Percentiles rank a stretch among this genome's conserved stretches.
Conservation (phyloP, 1,140 invertebrate species). For the Bombus haemorrhoidalis region DNA sequence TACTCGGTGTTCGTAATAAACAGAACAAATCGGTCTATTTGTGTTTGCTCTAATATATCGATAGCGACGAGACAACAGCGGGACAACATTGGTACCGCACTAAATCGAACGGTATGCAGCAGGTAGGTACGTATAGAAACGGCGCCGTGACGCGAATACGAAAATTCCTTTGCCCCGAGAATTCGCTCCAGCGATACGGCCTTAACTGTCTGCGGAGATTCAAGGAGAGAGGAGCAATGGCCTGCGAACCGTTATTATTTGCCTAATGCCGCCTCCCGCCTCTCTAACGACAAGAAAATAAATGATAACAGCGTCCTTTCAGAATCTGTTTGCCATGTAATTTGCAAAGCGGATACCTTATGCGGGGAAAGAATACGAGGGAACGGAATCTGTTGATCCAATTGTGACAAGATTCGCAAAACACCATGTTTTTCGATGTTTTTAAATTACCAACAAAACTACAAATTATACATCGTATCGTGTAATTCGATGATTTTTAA, state of each 20-base stretch:
- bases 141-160: conserved; percentile 55
- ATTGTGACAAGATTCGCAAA: not conserved
- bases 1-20: not conserved
- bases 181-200: conserved; percentile 32
- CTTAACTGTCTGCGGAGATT: conserved; percentile 47
- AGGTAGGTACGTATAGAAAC: conserved; percentile 38
- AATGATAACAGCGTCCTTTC: conserved; percentile 10
- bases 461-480: not conserved
- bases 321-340: not conserved
- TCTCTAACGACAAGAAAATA: conserved; percentile 17
- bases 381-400: not conserved
- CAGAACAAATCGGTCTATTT: conserved; percentile 36
- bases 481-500: not conserved
- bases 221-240: conserved; percentile 36
- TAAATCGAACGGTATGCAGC: conserved; percentile 53
- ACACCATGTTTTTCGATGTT: not conserved
- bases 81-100: conserved; percentile 33
- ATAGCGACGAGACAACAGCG: conserved; percentile 39
- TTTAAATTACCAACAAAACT: not conserved
- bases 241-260: conserved; percentile 57
- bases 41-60: conserved; percentile 33
- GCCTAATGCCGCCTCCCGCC: conserved; percentile 19
- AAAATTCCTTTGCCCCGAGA: conserved; percentile 31
- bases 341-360: not conserved
- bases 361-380: not conserved